phyloP scores from a whole-genome alignment of 2,113 vertebrate genomes.

The Tricholaema leucomelas region DNA sequence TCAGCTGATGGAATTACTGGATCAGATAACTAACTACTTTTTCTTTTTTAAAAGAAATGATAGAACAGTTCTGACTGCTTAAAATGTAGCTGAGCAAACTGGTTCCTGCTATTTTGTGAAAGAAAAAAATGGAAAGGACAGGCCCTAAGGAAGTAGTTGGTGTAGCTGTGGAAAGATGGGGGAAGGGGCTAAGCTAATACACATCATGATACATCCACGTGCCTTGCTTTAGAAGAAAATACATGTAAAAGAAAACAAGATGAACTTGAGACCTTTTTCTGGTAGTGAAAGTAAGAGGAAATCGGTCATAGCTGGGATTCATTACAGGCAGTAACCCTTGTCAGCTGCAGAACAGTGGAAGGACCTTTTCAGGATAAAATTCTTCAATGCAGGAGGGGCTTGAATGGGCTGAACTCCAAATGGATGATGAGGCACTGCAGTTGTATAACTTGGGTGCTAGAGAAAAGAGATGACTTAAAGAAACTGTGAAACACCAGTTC shows the following conservation, averaged over 20 bases:
- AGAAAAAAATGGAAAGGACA: neutral
- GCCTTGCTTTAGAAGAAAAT: neutral
- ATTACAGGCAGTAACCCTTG: neutral
- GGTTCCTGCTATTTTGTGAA: neutral
- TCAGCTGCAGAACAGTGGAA: neutral
- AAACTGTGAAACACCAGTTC: neutral
- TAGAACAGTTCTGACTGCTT: neutral
- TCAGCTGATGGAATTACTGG: neutral
- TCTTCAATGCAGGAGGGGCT: neutral
- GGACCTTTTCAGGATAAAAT: neutral
- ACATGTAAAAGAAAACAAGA: neutral
- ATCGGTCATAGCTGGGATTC: neutral
- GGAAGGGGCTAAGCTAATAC: neutral
- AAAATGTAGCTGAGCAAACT: neutral
- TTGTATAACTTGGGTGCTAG: neutral
- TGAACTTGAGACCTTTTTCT: neutral
- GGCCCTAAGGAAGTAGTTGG: neutral
- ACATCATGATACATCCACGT: neutral
- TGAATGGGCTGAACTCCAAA: neutral
- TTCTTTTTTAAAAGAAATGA: neutral
- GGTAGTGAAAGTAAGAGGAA: neutral
- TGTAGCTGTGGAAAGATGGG: neutral
- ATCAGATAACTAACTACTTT: neutral
- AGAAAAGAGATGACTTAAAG: neutral
- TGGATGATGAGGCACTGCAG: neutral